A percentile compares a stretch with the other conserved stretches of the same genome.
Evolutionary conservation across 1,140 invertebrate species (phyloP).

Genomic region (Drosophila yakuba): DNA sequence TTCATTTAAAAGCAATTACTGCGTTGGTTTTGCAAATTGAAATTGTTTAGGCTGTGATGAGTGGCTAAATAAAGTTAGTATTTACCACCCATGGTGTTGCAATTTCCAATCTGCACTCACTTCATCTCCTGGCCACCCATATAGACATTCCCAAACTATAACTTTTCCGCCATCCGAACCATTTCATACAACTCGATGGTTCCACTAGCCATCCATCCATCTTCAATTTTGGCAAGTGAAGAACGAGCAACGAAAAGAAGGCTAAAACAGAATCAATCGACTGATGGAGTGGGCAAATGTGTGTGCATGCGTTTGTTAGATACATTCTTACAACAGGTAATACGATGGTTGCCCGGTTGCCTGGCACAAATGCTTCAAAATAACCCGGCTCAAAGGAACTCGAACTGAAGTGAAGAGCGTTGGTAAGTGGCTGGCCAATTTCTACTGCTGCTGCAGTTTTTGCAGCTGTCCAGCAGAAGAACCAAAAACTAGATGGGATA

Average conservation of each 20-base stretch:
- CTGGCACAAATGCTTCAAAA: slow-evolving; percentile 59
- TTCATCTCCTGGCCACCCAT: neutral
- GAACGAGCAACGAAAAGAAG: neutral
- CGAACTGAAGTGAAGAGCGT: slow-evolving; percentile 1
- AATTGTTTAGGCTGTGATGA: slow-evolving; percentile 24
- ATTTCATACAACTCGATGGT: neutral
- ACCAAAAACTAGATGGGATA: slow-evolving; percentile 43
- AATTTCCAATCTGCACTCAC: slow-evolving; percentile 1
- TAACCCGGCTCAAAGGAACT: slow-evolving; percentile 46
- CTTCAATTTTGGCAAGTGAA: slow-evolving; percentile 42
- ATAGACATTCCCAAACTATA: slow-evolving; percentile 29
- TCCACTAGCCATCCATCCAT: slow-evolving; percentile 19
- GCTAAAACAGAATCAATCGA: slow-evolving; percentile 29
- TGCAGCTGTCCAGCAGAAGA: slow-evolving; percentile 37
- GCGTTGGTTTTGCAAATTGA: neutral
- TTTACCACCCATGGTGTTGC: slow-evolving; percentile 11
- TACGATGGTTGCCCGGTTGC: slow-evolving; percentile 33
- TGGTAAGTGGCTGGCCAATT: slow-evolving; percentile 58
- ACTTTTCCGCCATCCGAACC: slow-evolving; percentile 17
- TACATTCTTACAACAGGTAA: slow-evolving; percentile 78
- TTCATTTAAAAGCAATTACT: neutral
- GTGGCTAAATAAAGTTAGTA: slow-evolving; percentile 10
- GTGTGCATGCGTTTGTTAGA: slow-evolving; percentile 45
- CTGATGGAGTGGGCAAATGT: slow-evolving; percentile 6
- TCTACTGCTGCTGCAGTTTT: slow-evolving; percentile 47